A percentile compares a stretch with the other conserved stretches of the same genome.
phyloP scores from a whole-genome alignment of 2,113 vertebrate species.

The Garra rufa region DNA sequence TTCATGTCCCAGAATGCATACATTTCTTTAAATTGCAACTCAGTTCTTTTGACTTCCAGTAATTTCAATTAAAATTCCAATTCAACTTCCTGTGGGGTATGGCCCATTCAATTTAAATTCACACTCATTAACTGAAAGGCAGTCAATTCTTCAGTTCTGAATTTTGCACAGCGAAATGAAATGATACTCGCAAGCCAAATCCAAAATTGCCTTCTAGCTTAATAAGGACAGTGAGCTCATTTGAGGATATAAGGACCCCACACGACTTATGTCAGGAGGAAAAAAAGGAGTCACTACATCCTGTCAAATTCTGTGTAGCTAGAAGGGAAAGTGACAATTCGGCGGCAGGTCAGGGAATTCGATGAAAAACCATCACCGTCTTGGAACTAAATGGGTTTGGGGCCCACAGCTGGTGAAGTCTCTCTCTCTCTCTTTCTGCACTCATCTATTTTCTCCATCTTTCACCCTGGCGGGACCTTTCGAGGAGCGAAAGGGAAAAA shows the following conservation, averaged over 20 bases:
- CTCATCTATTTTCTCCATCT: conserved; percentile 40
- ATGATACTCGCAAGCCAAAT: too few relatives aligned
- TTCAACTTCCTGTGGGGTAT: not conserved
- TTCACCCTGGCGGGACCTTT: conserved; percentile 45
- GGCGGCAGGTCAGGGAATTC: too few relatives aligned
- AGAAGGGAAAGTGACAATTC: too few relatives aligned
- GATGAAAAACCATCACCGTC: too few relatives aligned
- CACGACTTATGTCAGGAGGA: too few relatives aligned
- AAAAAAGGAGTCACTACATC: too few relatives aligned
- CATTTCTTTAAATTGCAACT: not conserved
- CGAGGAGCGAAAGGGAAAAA: not conserved
- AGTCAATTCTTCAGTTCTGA: not conserved
- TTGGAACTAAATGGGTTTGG: too few relatives aligned
- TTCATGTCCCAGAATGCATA: not conserved
- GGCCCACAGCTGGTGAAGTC: not conserved
- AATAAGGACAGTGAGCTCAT: too few relatives aligned
- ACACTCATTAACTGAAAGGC: not conserved
- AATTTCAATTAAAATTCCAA: not conserved
- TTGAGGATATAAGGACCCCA: too few relatives aligned
- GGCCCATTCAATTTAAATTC: not conserved
- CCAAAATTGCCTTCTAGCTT: too few relatives aligned
- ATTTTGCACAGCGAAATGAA: too few relatives aligned
- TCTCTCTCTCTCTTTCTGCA: conserved; percentile 41
- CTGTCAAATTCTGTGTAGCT: too few relatives aligned
- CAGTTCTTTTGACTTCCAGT: not conserved